These are phyloP conservation scores for Paralvinella palmiformis DNA, from an alignment of 1,140 invertebrate genomes.

Conservation along the genomic window DNA sequence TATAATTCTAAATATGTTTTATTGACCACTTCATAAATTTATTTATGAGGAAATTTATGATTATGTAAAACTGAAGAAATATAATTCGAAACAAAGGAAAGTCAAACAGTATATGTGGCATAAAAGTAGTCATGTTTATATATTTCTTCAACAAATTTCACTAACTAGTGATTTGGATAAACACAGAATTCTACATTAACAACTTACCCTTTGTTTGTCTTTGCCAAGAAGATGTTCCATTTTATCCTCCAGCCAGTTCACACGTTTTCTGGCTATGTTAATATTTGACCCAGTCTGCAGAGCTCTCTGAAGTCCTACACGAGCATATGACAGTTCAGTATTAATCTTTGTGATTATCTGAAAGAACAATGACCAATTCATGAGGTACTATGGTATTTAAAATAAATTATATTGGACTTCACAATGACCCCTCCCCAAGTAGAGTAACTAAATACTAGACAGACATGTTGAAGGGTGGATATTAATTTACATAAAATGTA, in stretches of 20 bases:
- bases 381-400: neutral
- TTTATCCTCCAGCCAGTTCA: conserved; percentile 44
- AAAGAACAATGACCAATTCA: conserved; percentile 4
- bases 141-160: conserved; percentile 28
- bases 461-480: neutral
- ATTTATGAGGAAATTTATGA: neutral
- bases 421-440: neutral
- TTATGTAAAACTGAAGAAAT: neutral
- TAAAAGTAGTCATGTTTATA: conserved; percentile 1
- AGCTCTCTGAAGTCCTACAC: conserved; percentile 34
- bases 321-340: conserved; percentile 36
- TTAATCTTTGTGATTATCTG: conserved; percentile 42
- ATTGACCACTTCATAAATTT: neutral
- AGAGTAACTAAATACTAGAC: neutral
- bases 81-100: neutral
- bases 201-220: neutral
- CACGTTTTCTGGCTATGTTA: conserved; percentile 35
- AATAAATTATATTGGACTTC: neutral
- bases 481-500: neutral
- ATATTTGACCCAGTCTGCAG: conserved; percentile 33
- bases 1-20: no score
- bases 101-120: neutral
- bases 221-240: conserved; percentile 32
- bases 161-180: neutral
- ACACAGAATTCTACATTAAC: neutral